Evolutionary conservation across 1,140 invertebrate species (phyloP).

Genomic region (Delia radicum): DNA sequence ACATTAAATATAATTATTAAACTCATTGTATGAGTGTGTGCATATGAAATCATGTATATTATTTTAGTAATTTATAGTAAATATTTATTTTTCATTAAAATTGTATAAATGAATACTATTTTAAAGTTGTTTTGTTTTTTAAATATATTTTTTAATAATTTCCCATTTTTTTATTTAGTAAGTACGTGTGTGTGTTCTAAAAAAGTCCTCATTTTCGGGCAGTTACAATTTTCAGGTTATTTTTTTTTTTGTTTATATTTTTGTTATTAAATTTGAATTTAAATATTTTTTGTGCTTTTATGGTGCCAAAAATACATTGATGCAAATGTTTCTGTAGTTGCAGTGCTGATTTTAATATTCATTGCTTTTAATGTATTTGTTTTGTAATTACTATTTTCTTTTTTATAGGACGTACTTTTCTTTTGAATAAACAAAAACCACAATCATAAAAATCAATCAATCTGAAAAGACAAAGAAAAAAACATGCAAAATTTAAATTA

Average conservation of each 20-base stretch:
- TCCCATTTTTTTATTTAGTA: not conserved
- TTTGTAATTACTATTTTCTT: not conserved
- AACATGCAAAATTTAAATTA: not conserved
- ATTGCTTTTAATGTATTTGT: not conserved
- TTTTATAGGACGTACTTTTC: not conserved
- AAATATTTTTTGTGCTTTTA: not conserved
- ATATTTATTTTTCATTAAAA: conserved; percentile 22
- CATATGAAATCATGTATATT: not conserved
- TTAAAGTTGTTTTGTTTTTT: not conserved
- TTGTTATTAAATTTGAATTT: not conserved
- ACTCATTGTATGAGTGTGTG: not conserved
- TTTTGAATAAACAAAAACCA: not conserved
- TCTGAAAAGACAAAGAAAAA: not conserved
- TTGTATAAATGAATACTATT: not conserved
- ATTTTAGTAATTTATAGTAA: conserved; percentile 11
- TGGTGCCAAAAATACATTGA: not conserved
- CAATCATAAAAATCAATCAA: not conserved
- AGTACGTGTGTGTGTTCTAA: too few species aligned
- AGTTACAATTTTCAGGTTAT: not conserved
- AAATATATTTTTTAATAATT: conserved; percentile 1
- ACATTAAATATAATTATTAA: too few species aligned
- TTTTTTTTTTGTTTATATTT: not conserved
- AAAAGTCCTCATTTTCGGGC: not conserved
- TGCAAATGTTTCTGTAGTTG: not conserved
- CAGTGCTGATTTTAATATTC: not conserved